Percentiles rank a stretch among this genome's conserved stretches.
Evolutionary conservation across 2,797 vertebrate species (phyloP).

Genomic region (Balearica regulorum): DNA sequence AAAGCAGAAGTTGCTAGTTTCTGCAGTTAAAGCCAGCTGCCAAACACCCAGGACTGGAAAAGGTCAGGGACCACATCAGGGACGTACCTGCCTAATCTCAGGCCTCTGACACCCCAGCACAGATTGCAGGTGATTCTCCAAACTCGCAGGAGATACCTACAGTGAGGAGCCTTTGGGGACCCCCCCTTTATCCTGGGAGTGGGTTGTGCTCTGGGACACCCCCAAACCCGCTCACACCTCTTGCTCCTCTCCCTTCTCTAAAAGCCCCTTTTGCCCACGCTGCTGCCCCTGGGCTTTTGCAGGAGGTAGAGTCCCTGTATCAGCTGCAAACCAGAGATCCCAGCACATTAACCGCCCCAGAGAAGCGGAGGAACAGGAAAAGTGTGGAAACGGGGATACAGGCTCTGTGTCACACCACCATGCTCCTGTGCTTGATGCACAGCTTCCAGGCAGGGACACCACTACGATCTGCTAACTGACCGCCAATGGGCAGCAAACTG

Average conservation of each 20-base stretch:
- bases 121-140: neutral
- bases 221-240: neutral
- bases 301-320: accelerated
- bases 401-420: neutral
- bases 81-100: neutral
- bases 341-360: accelerated
- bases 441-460: neutral
- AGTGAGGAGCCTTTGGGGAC: accelerated
- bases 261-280: neutral
- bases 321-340: neutral
- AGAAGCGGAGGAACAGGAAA: neutral
- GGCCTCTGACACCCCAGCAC: neutral
- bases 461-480: accelerated
- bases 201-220: neutral
- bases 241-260: neutral
- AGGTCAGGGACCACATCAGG: neutral
- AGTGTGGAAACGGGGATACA: neutral
- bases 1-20: conserved; percentile 12
- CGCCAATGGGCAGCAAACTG: neutral
- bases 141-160: neutral
- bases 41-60: neutral
- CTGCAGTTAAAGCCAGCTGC: neutral
- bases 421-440: neutral
- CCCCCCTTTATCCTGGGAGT: neutral
- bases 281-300: neutral